Base-by-base conservation (phyloP, 2,888 invertebrate genomes). In the Tuberolachnus salignus region DNA sequence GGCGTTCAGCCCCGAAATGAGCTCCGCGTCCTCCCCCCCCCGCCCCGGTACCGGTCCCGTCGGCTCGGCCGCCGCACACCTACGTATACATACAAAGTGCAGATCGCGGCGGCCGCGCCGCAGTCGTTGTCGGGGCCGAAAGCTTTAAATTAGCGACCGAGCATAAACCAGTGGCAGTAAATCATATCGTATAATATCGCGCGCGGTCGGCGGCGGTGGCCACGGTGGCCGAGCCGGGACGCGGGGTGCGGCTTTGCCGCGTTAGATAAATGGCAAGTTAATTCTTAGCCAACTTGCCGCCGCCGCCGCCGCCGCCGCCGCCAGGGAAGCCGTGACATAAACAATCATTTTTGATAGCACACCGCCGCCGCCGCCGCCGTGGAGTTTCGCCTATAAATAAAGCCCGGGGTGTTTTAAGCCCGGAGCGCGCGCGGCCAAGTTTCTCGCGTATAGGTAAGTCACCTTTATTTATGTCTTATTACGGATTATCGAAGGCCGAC, bases 391-490 rank as follows among this genome's bases (percentile, higher is more conserved):
- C 75, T 75, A 75, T 75, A 75, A 75, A 75, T 75, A 75, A 75
- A 75, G 75, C 75, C 74, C 75, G 44, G 75, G 75, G 75, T 59
- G 75, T 75, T 75, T 75, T 75, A 75, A 75, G 75, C 66, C 67
- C 67, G 57, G 34, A 21, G 49, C 67, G 61, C 71, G 42, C 66
- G 46, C 51, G 46, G 11, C 57, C 67, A 59, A 59, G 75, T 67
- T 67, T 66, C 66, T 34, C 34, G 34, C 70, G 80, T 67, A 55
- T 80, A 67, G 73, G 80, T 80, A 74, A 75, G 82, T 81, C 81
- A 80, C 80, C 82, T 82, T 82, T 83, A 83, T 84, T 84, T 83
- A 84, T 84, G 84, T 83, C 83, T 82, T 83, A 83, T 82, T 83
- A 82, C 82, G 83, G 84, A 84, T 84, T 84, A 84, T 84, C 84